phyloP scores from a whole-genome alignment of 2,113 vertebrate genomes.

The Prionailurus viverrinus region DNA sequence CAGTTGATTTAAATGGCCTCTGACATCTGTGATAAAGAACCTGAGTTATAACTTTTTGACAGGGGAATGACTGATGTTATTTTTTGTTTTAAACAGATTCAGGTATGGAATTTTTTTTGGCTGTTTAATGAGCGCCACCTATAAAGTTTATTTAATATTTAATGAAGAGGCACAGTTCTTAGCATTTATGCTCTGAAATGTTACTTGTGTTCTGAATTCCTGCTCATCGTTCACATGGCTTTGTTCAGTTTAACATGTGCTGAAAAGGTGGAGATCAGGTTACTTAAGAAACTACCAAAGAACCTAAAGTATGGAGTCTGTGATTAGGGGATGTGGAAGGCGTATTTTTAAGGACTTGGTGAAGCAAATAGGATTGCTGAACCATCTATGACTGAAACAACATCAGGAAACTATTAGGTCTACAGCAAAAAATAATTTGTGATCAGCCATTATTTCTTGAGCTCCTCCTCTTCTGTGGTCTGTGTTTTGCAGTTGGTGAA shows the following conservation, averaged over 20 bases:
- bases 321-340: not conserved
- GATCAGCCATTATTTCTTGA: not conserved
- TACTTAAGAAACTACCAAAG: not conserved
- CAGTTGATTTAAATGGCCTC: not conserved
- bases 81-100: conserved; percentile 33
- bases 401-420: not conserved
- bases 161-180: not conserved
- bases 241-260: not conserved
- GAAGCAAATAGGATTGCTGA: not conserved
- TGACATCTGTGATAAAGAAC: not conserved
- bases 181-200: not conserved
- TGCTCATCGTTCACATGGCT: not conserved
- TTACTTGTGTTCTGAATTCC: not conserved
- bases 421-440: not conserved
- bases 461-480: not conserved
- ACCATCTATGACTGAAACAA: not conserved
- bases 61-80: not conserved
- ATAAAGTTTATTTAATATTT: not conserved
- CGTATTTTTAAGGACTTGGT: not conserved
- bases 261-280: not conserved
- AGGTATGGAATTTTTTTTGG: not conserved
- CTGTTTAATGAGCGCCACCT: not conserved
- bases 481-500: not conserved
- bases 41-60: not conserved
- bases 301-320: not conserved